phyloP scores from a whole-genome alignment of 2,797 vertebrate genomes.

The Aplochiton taeniatus region DNA sequence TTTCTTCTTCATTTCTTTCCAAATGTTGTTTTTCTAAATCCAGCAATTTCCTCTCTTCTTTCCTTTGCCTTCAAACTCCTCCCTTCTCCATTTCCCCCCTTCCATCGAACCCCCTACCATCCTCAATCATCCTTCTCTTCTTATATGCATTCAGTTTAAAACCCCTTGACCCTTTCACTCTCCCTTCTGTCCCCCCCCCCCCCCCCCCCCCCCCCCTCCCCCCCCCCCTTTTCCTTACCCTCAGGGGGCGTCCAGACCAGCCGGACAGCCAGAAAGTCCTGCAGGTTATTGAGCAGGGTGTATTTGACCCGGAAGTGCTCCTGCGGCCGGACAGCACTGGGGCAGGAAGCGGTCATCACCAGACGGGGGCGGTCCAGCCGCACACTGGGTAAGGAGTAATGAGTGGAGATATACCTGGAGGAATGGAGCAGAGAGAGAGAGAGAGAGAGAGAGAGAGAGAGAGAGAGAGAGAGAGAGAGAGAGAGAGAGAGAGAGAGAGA shows the following conservation, averaged over 20 bases:
- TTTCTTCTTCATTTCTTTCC: no score
- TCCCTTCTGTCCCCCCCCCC: neutral
- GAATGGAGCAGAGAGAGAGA: neutral
- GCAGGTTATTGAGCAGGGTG: slow-evolving; percentile 86
- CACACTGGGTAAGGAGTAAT: slow-evolving; percentile 85
- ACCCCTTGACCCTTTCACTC: neutral
- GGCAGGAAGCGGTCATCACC: slow-evolving; percentile 87
- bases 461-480: slow-evolving; percentile 26
- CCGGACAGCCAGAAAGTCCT: slow-evolving; percentile 85
- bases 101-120: no score
- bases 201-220: neutral
- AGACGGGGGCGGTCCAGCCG: slow-evolving; percentile 82
- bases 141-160: no score
- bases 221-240: slow-evolving; percentile 49
- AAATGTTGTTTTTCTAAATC: no score
- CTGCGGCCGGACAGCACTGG: slow-evolving; percentile 73
- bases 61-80: neutral
- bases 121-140: neutral
- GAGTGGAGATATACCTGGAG: slow-evolving; percentile 80
- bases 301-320: slow-evolving; percentile 86
- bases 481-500: slow-evolving; percentile 46
- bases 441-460: neutral
- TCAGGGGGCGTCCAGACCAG: slow-evolving; percentile 81
- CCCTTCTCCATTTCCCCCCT: neutral
- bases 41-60: neutral